Percentiles rank a stretch among this genome's conserved stretches.
These are phyloP conservation scores for Molothrus ater DNA, from an alignment of 2,797 vertebrate species.

Conservation along the genomic window DNA sequence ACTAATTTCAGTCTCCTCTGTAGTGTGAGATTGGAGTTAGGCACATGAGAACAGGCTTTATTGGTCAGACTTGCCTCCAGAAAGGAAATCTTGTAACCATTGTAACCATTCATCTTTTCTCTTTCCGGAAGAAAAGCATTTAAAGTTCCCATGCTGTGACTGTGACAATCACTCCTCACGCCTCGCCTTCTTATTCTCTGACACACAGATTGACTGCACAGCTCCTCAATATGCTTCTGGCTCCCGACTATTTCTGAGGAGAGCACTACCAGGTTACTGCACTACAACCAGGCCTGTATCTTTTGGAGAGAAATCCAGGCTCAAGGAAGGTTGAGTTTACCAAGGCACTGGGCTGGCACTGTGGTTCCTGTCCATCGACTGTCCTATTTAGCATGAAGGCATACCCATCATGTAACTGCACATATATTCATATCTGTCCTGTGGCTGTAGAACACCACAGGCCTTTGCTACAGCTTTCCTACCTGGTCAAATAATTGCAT, in stretches of 20 bases:
- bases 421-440: neutral
- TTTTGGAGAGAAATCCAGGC: neutral
- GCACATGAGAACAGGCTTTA: neutral
- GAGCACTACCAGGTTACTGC: neutral
- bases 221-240: neutral
- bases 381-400: neutral
- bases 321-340: neutral
- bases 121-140: neutral
- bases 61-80: conserved; percentile 5
- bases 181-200: neutral
- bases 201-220: neutral
- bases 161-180: neutral
- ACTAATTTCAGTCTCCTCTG: neutral
- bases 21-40: neutral
- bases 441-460: neutral
- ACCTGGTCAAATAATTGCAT: neutral
- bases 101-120: neutral
- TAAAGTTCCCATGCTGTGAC: neutral
- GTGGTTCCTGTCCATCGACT: neutral
- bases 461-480: neutral
- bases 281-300: neutral
- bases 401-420: neutral
- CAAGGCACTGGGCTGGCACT: neutral
- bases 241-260: neutral
- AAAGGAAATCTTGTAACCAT: neutral